Conservation (phyloP, 2,797 vertebrate genomes). For the Ciconia nigra region DNA sequence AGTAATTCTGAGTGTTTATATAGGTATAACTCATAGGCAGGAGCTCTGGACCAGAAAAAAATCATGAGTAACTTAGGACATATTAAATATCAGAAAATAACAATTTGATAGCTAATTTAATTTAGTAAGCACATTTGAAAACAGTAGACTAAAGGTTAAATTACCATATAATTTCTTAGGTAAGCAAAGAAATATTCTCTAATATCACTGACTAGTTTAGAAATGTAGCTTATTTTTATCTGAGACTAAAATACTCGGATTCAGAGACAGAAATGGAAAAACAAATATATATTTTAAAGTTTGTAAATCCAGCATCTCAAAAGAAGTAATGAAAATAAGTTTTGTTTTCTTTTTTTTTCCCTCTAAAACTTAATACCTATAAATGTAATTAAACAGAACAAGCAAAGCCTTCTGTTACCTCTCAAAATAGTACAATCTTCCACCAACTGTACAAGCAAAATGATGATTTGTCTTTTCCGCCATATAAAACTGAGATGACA, state of each 20-base stretch:
- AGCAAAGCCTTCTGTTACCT: not conserved
- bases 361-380: not conserved
- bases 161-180: not conserved
- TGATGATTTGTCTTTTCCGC: not conserved
- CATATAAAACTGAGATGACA: not conserved
- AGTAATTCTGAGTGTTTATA: not conserved
- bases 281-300: not conserved
- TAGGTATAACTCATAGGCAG: not conserved
- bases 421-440: not conserved
- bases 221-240: not conserved
- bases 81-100: conserved; percentile 10
- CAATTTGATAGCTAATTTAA: not conserved
- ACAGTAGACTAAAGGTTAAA: not conserved
- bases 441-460: not conserved
- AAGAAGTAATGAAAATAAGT: not conserved
- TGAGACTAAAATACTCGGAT: not conserved
- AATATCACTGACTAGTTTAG: not conserved
- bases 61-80: not conserved
- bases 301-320: not conserved
- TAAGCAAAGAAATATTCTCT: not conserved
- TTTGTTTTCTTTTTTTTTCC: not conserved
- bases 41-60: not conserved
- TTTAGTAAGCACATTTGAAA: not conserved
- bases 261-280: not conserved
- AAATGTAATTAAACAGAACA: not conserved